These are phyloP conservation scores for Neolamprologus variostigma DNA, from an alignment of 2,113 vertebrate species.

Conservation along the genomic window DNA sequence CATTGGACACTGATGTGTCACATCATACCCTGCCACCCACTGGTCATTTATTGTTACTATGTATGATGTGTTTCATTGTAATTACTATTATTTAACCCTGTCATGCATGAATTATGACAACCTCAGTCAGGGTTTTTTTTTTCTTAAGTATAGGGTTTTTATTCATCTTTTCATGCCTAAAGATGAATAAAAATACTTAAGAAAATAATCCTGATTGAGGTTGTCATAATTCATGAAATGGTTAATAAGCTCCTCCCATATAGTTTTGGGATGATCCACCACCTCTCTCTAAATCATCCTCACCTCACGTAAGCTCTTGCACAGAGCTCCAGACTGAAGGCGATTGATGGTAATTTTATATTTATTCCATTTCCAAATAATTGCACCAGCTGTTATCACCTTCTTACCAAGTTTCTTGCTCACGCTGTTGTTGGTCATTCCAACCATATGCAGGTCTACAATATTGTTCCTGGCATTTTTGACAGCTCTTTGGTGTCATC, in stretches of 20 bases:
- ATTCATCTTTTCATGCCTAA: background rate
- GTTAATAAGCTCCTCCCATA: background rate
- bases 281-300: background rate
- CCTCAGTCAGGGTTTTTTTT: background rate
- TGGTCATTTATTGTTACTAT: background rate
- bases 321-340: background rate
- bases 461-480: background rate
- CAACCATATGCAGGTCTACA: background rate
- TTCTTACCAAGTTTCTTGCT: background rate
- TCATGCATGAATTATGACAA: no score
- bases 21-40: background rate
- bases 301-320: background rate
- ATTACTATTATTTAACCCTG: no score
- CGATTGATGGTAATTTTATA: background rate
- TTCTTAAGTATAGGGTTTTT: no score
- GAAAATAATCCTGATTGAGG: background rate
- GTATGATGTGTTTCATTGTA: no score
- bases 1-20: background rate
- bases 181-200: background rate
- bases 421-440: background rate
- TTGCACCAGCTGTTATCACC: background rate
- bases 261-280: background rate
- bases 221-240: background rate
- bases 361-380: background rate
- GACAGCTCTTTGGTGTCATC: background rate